These are phyloP conservation scores for Drosophila emarginata DNA, from an alignment of 2,888 invertebrate species.

Conservation along the genomic window DNA sequence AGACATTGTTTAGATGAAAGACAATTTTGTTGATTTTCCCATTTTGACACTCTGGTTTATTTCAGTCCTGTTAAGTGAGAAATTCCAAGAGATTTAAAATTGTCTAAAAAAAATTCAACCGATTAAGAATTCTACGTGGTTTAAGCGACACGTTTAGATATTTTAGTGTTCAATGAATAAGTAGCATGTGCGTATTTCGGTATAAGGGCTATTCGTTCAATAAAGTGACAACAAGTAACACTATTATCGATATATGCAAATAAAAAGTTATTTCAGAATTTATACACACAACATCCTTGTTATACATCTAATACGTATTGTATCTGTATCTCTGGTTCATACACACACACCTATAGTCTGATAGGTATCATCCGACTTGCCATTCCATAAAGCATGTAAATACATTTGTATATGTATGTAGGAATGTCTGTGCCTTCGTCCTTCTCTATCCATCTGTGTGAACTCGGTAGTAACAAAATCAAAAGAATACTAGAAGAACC, in stretches of 20 bases:
- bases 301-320: neutral
- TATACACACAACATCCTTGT: neutral
- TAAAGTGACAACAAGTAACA: too few species aligned
- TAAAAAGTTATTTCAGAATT: neutral
- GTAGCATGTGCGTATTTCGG: constrained; percentile 5
- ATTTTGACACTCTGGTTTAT: neutral
- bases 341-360: constrained; percentile 30
- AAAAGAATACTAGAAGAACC: constrained; percentile 30
- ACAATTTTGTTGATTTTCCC: neutral
- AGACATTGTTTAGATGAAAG: too few species aligned
- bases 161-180: constrained; percentile 25
- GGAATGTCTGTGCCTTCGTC: neutral
- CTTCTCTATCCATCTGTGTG: neutral
- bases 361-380: constrained; percentile 37
- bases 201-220: too few species aligned
- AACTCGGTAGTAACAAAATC: neutral
- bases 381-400: constrained; percentile 27
- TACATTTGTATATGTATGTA: constrained; percentile 7
- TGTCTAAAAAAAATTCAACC: neutral
- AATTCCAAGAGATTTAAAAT: neutral
- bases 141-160: neutral
- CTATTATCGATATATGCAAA: constrained; percentile 1
- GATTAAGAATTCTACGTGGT: neutral
- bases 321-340: constrained; percentile 13
- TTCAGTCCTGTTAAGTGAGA: neutral